Base-by-base conservation (phyloP, 1,140 invertebrate genomes). In the Oedothorax gibbosus region DNA sequence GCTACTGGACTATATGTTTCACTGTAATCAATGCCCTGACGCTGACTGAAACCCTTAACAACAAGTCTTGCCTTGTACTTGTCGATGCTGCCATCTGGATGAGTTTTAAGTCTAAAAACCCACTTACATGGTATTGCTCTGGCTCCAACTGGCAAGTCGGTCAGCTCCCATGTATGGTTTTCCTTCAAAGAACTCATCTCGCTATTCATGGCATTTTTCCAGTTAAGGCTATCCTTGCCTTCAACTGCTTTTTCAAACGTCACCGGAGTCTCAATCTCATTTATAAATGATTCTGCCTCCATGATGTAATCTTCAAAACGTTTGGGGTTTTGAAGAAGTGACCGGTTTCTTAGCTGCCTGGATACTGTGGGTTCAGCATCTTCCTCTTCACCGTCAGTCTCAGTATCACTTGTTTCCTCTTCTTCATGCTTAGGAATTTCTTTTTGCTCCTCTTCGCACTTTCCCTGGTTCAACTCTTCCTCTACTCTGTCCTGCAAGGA, bases 271-370 rank as follows among this genome's bases (percentile, higher is more conserved):
- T 60, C n/a, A 12, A 3, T 7, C n/a, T 60, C 4, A 60, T 60
- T 6, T 12, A 60, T 60, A 60, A 60, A 60, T 60, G 57, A 60
- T 60, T 60, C 57, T 60, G 57, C 35, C n/a, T 60, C 15, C 51
- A 69, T 68, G 18, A 71, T 35, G 50, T 57, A 57, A 50, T 81
- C 65, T 7, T 81, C 64, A 81, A 81, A 71, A 54, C n/a, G 35
- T 69, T 54, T 56, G n/a, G 14, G 51, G 8, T 50, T 54, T 35
- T 5, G 35, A 35, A 35, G 35, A 35, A 35, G 2, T 53, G 49
- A 68, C 4, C 78, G 64, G 8, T 81, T n/a, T 81, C 50, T 54
- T 35, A 69, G 18, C 11, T 56, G 0, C 15, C 3, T 68, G 0
- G 20, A 15, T 15, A 6, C 0, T 12, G 20, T 11, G 21, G 11